phyloP scores from a whole-genome alignment of 2,113 vertebrate genomes.

The Mesocricetus auratus region DNA sequence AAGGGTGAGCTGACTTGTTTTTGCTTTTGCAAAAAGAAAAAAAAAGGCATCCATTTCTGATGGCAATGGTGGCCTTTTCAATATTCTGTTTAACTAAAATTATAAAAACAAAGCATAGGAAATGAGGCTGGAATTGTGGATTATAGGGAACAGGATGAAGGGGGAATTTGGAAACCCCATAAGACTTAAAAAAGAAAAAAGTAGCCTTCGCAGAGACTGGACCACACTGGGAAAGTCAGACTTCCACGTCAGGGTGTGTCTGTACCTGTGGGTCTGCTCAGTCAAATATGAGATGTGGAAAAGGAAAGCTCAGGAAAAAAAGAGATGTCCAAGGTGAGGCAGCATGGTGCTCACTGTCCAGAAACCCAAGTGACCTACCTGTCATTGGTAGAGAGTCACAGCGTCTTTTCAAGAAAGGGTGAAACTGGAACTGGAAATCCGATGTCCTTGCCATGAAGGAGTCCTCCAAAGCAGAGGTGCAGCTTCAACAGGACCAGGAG shows the following conservation, averaged over 20 bases:
- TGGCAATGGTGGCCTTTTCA: constrained; percentile 70
- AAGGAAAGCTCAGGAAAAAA: constrained; percentile 1
- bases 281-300: constrained; percentile 25
- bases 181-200: constrained; percentile 48
- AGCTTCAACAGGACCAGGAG: background rate
- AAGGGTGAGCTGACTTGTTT: constrained; percentile 85
- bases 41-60: constrained; percentile 67
- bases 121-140: constrained; percentile 39
- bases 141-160: background rate
- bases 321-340: background rate
- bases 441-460: background rate
- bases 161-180: background rate
- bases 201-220: background rate
- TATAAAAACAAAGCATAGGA: background rate
- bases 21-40: constrained; percentile 81
- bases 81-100: constrained; percentile 78
- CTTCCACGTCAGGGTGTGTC: constrained; percentile 12
- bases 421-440: background rate
- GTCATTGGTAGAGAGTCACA: background rate
- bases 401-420: constrained; percentile 20
- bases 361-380: constrained; percentile 21
- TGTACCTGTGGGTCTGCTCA: background rate
- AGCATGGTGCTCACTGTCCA: background rate
- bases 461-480: background rate
- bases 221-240: background rate